A percentile compares a stretch with the other conserved stretches of the same genome.
These are phyloP conservation scores for Gyrodactylus salaris DNA, from an alignment of 1,140 invertebrate species.

Conservation along the genomic window DNA sequence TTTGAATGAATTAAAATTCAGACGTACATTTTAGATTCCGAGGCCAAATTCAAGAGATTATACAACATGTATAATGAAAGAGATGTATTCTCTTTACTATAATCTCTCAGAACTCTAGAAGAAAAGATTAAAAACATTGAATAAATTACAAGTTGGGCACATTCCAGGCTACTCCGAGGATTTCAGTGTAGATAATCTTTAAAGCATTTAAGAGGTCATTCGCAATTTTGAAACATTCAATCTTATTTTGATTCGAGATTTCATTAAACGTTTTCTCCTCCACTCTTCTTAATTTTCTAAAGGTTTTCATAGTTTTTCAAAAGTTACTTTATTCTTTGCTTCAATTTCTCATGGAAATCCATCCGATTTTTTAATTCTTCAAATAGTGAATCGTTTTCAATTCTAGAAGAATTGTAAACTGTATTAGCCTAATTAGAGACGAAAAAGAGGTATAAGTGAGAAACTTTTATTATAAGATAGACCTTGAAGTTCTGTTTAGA, in stretches of 20 bases:
- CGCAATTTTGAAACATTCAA: slow-evolving; percentile 25
- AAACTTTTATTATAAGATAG: not conserved
- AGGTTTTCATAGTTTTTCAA: slow-evolving; percentile 25
- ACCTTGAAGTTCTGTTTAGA: not conserved
- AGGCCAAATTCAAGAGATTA: too few species aligned
- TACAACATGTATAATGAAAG: too few species aligned
- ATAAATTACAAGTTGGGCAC: slow-evolving; percentile 18
- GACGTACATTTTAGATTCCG: not conserved
- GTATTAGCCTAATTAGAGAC: not conserved
- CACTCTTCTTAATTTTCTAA: slow-evolving; percentile 28
- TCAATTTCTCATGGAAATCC: slow-evolving; percentile 18
- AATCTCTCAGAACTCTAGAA: too few species aligned
- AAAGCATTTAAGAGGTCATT: slow-evolving; percentile 28
- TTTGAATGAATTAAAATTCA: not conserved
- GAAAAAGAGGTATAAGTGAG: not conserved
- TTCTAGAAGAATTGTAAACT: slow-evolving; percentile 9
- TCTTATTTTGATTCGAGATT: slow-evolving; percentile 34
- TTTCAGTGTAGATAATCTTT: slow-evolving; percentile 31
- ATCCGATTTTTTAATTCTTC: slow-evolving; percentile 20
- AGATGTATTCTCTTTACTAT: too few species aligned
- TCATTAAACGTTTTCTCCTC: slow-evolving; percentile 26
- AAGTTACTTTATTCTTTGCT: slow-evolving; percentile 18
- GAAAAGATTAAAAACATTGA: not conserved
- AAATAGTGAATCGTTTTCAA: slow-evolving; percentile 16
- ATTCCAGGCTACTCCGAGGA: slow-evolving; percentile 30